A percentile compares a stretch with the other conserved stretches of the same genome.
These are phyloP conservation scores for Germaria angustata DNA, from an alignment of 2,888 invertebrate species.

Conservation along the genomic window DNA sequence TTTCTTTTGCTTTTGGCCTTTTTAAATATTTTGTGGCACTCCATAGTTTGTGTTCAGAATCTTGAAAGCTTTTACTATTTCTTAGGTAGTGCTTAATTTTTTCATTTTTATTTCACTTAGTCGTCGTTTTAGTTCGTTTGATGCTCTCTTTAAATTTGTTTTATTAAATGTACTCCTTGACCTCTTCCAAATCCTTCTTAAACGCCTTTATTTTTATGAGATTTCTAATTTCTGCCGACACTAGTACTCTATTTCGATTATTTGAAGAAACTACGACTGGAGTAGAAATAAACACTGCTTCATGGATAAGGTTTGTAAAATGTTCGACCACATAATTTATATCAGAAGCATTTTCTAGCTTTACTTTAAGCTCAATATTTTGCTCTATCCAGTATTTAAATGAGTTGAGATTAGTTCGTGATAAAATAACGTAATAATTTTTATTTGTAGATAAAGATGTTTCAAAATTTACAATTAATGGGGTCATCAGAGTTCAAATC, in stretches of 20 bases:
- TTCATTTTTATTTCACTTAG: neutral
- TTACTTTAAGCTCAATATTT: neutral
- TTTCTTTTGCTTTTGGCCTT: no score
- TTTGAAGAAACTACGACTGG: neutral
- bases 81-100: conserved; percentile 2
- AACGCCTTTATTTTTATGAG: conserved; percentile 33
- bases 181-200: conserved; percentile 40
- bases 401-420: neutral
- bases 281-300: conserved; percentile 4
- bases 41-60: conserved; percentile 22
- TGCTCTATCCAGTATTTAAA: conserved; percentile 8
- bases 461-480: neutral
- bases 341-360: neutral
- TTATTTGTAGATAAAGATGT: neutral
- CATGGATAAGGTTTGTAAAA: conserved; percentile 18
- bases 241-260: neutral
- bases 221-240: conserved; percentile 12
- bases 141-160: conserved; percentile 37
- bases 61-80: conserved; percentile 1
- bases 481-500: neutral
- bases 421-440: neutral
- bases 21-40: no score
- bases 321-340: neutral
- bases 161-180: conserved; percentile 32
- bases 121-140: conserved; percentile 9